A percentile compares a stretch with the other conserved stretches of the same genome.
Conservation (phyloP, 2,888 invertebrate species). For the Hirudinaria manillensis region DNA sequence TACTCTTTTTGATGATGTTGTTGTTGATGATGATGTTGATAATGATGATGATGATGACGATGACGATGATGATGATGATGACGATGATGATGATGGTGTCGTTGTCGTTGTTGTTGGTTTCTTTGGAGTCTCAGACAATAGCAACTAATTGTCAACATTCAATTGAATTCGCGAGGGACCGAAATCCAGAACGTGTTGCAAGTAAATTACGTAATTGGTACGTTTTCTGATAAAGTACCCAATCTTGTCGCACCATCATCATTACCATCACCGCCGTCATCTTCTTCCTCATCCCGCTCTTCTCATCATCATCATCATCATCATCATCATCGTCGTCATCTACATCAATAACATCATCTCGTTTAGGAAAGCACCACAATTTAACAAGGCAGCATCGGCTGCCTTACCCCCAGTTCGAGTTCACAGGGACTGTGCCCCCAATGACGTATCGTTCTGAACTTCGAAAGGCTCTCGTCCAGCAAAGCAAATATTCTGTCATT, state of each 20-base stretch:
- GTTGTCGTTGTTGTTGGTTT: neutral
- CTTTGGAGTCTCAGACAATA: neutral
- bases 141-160: too few species aligned
- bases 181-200: too few species aligned
- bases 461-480: too few species aligned
- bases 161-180: too few species aligned
- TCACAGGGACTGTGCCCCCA: too few species aligned
- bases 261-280: neutral
- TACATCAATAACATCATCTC: neutral
- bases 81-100: neutral
- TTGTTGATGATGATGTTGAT: neutral
- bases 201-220: neutral
- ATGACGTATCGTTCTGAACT: too few species aligned
- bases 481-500: too few species aligned
- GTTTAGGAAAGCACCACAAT: too few species aligned
- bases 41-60: neutral
- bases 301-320: neutral
- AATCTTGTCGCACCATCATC: neutral
- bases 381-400: too few species aligned
- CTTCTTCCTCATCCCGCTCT: neutral
- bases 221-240: neutral
- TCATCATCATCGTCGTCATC: neutral
- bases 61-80: neutral
- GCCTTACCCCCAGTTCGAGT: too few species aligned
- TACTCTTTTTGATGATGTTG: neutral